These are phyloP conservation scores for Malachius bipustulatus DNA, from an alignment of 2,888 invertebrate species.

Conservation along the genomic window DNA sequence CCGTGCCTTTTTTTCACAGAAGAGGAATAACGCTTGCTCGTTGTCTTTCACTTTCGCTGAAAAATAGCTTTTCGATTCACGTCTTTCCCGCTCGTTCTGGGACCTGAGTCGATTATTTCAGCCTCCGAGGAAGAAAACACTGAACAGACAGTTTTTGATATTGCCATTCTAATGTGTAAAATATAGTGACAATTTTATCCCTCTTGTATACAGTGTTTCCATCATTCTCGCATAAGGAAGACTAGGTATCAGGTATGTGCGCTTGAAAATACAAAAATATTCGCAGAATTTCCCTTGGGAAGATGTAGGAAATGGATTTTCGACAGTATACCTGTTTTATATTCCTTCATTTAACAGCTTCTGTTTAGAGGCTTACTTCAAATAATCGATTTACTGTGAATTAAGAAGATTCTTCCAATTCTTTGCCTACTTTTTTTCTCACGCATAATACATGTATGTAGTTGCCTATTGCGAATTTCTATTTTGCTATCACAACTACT, in stretches of 20 bases:
- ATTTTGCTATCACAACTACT: too few species aligned
- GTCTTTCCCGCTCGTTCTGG: conserved; percentile 22
- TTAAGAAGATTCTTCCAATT: too few species aligned
- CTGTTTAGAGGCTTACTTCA: too few species aligned
- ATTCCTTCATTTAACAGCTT: too few species aligned
- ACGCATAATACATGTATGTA: too few species aligned
- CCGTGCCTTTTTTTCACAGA: too few species aligned
- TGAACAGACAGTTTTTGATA: conserved; percentile 29
- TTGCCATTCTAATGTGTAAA: conserved; percentile 33
- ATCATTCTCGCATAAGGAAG: conserved; percentile 28
- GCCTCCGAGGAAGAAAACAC: conserved; percentile 23
- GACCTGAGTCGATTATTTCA: conserved; percentile 27
- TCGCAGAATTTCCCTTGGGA: conserved; percentile 35
- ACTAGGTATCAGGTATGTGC: conserved; percentile 32
- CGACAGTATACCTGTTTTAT: conserved; percentile 25
- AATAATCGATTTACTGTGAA: too few species aligned
- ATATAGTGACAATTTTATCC: conserved; percentile 34
- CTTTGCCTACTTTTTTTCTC: too few species aligned
- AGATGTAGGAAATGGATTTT: conserved; percentile 30
- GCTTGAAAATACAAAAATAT: conserved; percentile 31
- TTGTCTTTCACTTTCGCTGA: conserved; percentile 22
- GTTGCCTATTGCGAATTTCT: too few species aligned
- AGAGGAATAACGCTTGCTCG: conserved; percentile 19
- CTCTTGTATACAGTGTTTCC: conserved; percentile 29
- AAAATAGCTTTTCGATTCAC: conserved; percentile 24